Base-by-base conservation (phyloP, 2,797 vertebrate genomes). In the Gadopsis marmoratus region DNA sequence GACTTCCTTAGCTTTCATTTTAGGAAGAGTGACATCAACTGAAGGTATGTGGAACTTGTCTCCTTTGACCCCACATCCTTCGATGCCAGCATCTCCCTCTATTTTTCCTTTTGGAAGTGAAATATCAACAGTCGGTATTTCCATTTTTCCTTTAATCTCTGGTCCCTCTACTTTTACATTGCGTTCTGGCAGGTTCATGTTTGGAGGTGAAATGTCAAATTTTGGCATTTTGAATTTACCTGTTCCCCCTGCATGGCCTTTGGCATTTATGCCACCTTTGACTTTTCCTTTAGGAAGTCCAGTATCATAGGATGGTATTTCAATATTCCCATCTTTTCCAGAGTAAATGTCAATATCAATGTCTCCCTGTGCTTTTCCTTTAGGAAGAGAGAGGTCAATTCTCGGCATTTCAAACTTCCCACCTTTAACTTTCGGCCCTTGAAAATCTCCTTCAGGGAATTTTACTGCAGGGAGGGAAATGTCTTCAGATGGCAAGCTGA, bases 31-130 rank as follows among this genome's bases (percentile, higher is more conserved):
- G 29, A 91, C 70, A 53, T 89, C 81, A 29, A 91, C 7, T 48
- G 83, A 92, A 0, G 94, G 93, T 48, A 95, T 90, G 0, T 91
- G 85, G 26, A 95, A 87, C 5, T 92, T 95, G 0, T 91, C 87
- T 5, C 75, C 72, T 70, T 78, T 86, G 3, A 8, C 59, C 16
- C 56, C 82, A 23, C 81, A 84, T 1, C 56, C 83, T 17, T 92
- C 92, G 58, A 83, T 43, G 14, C 86, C 76, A 43, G 78, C 19
- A 23, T 60, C 19, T 0, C 39, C 11, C 2, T 60, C 63, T 10
- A 39, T 2, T 53, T 90, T 88, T 59, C 73, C 63, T 71, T 85
- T 88, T 39, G 91, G 86, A 48, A 87, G 71, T 35, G 92, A 86
- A 74, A 95, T 59, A 2, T 94, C 87, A 17, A 81, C 69, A 53